Evolutionary conservation across 2,113 vertebrate genomes (phyloP), one percentile per base, ranked within the genome.

Genomic region (Motacilla tschutschensis): DNA sequence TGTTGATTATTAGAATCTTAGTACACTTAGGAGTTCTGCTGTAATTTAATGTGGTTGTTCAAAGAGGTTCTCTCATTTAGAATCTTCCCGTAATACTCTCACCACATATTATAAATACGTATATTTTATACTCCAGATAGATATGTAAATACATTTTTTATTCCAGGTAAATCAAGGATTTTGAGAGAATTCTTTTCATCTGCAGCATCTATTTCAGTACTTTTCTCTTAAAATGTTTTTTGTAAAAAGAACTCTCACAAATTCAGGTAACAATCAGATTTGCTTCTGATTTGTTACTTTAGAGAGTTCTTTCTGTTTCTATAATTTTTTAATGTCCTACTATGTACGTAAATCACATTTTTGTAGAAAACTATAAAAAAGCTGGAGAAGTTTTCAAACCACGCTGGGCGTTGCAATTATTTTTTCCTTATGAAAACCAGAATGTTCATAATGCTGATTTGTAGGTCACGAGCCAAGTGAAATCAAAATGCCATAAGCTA

Each of bases 1-100:
- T 97, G 95, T 95, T 95, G 91, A 93, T 94, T 96, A 96, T 97
- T 96, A 96, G 95, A 94, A 86, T 88, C 87, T 90, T 94, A 95
- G 95, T 94, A 94, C 88, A 95, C 84, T 95, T 75, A 92, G 86
- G 92, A 96, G 92, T 95, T 97, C 92, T 95, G 83, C 84, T 95
- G 29, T 96, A 96, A 96, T 97, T 95, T 95, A 96, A 95, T 95
- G 96, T 97, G 72, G 67, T 84, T 90, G 79, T 96, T 97, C 94
- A 95, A 95, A 96, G 94, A 88, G 82, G 35, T 89, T 95, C 50
- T 90, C 87, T 95, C 91, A 91, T 96, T 95, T 95, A 94, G 90
- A 96, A 87, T 91, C 57, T 93, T 90, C 93, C 93, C 76, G 71
- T 93, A 90, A 71, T 94, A 46, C 20, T 92, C 86, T 93, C 83